Base-by-base conservation (phyloP, 2,888 invertebrate genomes). In the Byasa hedistus region DNA sequence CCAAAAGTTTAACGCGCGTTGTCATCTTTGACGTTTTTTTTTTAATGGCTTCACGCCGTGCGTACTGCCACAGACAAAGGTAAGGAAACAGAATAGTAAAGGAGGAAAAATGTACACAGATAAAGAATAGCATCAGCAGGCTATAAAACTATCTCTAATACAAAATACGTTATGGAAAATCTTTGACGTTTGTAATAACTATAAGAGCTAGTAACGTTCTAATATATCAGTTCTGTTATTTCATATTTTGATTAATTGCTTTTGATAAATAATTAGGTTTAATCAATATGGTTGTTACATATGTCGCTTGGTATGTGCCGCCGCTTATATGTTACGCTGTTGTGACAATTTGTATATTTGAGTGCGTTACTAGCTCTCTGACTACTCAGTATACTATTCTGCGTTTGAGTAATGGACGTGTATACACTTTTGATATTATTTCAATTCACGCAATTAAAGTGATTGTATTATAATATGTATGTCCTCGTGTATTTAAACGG, bases 401-500 rank as follows among this genome's bases (percentile, higher is more conserved):
- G 21, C 52, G 10, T 15, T 8, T 4, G 12, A 52, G 23, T 24
- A 19, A 15, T 32, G 32, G 10, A 39, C 39, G 44, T 61, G 21
- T 24, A 44, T 39, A 27, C 17, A 17, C 44, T 55, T 64, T 64
- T 64, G 52, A 39, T 48, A 55, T 59, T 58, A 8, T 54, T 21
- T 58, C 22, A 39, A 5, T 52, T 27, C 57, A 27, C 23, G 32
- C 60, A 36, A 61, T 61, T 39, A 2, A 44, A 21, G 21, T 48
- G 23, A 57, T 59, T 57, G 61, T 61, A 59, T 39, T 58, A 58
- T 66, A 66, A 64, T 63, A 63, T 64, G 57, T 66, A 58, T 66
- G 56, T 36, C 56, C 27, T 24, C 61, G 23, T 59, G 5, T 60
- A 59, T 66, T 57, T 69, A 69, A 64, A 67, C 61, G 57, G 23